These are phyloP conservation scores for Rhaphigaster nebulosa DNA, from an alignment of 2,888 invertebrate genomes.

Conservation along the genomic window DNA sequence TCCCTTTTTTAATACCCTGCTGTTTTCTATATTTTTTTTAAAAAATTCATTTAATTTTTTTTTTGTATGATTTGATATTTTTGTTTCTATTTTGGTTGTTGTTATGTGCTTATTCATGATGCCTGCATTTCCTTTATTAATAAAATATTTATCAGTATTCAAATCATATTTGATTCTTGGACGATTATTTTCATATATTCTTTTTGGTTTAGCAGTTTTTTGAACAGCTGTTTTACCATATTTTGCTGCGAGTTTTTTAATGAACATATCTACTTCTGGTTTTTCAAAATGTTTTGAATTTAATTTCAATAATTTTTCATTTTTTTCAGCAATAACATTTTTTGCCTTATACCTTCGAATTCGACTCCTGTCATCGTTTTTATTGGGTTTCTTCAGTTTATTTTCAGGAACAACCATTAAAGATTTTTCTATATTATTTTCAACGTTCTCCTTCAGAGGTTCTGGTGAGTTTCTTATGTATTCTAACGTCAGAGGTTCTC, in stretches of 20 bases:
- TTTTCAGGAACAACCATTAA: not conserved
- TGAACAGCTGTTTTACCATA: not conserved
- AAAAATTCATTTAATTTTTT: slow-evolving; percentile 16
- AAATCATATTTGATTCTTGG: slow-evolving; percentile 31
- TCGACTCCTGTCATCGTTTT: slow-evolving; percentile 11
- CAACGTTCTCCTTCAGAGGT: not conserved
- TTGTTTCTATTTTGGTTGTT: not conserved
- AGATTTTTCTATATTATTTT: not conserved
- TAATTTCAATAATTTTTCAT: not conserved
- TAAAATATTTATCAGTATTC: not conserved
- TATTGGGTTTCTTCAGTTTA: not conserved
- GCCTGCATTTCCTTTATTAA: not conserved
- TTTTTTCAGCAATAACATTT: not conserved
- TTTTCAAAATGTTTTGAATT: slow-evolving; percentile 33
- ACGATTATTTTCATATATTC: slow-evolving; percentile 39
- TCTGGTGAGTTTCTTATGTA: not conserved
- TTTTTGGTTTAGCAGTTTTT: slow-evolving; percentile 3
- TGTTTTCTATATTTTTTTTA: not conserved
- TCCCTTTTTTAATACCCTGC: not conserved
- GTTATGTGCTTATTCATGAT: not conserved
- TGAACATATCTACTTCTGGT: slow-evolving; percentile 24
- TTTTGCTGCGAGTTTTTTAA: slow-evolving; percentile 31
- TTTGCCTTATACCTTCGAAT: not conserved
- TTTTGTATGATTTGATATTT: not conserved
- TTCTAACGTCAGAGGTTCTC: not conserved